These are phyloP conservation scores for Oenanthe melanoleuca DNA, from an alignment of 2,113 vertebrate species.

Conservation along the genomic window DNA sequence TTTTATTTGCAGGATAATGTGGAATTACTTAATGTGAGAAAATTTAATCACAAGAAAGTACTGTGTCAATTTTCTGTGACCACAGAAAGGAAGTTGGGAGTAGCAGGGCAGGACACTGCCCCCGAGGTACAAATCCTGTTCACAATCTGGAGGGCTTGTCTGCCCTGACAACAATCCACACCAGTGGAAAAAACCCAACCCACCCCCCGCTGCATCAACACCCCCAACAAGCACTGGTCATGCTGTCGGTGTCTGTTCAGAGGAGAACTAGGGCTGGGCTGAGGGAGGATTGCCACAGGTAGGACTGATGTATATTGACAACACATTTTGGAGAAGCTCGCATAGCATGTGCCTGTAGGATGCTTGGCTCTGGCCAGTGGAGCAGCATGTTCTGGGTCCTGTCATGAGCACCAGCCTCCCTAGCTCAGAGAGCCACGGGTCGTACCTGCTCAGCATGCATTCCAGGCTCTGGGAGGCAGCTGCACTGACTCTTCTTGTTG, in stretches of 20 bases:
- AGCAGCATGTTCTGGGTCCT: constrained; percentile 53
- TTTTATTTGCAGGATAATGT: background rate
- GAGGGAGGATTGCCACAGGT: background rate
- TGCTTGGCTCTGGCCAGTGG: constrained; percentile 46
- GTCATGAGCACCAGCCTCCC: background rate
- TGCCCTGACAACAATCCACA: background rate
- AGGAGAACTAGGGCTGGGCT: background rate
- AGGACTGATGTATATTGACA: background rate
- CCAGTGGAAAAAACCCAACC: background rate
- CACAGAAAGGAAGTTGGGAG: background rate
- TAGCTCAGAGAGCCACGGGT: background rate
- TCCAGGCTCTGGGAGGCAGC: background rate
- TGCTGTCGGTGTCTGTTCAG: background rate
- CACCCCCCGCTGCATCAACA: background rate
- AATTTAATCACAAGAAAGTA: background rate
- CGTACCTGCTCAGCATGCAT: background rate
- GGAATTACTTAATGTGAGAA: background rate
- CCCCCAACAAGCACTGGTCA: rapidly evolving
- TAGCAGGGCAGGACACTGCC: background rate
- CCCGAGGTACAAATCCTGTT: background rate
- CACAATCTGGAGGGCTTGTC: background rate
- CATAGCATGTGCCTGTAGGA: constrained; percentile 45
- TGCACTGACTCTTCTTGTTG: constrained; percentile 61
- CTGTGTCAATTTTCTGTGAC: background rate
- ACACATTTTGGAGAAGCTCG: constrained; percentile 37